Conservation (phyloP, 1,140 invertebrate species). For the Onthophagus taurus region DNA sequence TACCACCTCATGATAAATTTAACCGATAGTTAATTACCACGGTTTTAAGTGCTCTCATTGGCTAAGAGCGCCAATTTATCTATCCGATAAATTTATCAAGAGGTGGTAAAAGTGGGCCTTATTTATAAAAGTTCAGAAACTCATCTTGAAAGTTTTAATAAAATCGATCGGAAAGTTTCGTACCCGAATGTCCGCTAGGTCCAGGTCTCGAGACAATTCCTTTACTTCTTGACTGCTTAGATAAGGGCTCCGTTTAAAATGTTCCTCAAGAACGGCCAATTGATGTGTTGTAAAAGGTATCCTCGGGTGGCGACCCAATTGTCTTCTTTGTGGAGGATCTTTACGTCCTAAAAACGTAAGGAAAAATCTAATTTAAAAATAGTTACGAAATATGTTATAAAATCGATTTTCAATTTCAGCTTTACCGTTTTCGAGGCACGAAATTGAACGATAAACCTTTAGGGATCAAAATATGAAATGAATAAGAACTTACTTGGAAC, state of each 20-base stretch:
- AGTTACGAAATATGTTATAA: neutral
- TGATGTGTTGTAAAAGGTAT: constrained; percentile 45
- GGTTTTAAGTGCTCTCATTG: no score
- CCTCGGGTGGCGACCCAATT: constrained; percentile 44
- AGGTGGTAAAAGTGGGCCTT: no score
- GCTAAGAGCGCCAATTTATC: no score
- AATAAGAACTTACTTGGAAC: constrained; percentile 51
- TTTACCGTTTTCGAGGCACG: neutral
- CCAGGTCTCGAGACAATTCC: constrained; percentile 36
- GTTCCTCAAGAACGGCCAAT: constrained; percentile 42
- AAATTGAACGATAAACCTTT: neutral
- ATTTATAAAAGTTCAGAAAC: no score
- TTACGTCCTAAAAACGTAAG: constrained; percentile 21
- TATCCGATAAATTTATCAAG: no score
- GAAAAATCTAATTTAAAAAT: neutral
- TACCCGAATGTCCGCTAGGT: constrained; percentile 42
- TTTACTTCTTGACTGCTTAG: constrained; percentile 44
- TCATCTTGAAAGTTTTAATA: no score
- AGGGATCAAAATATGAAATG: constrained; percentile 2
- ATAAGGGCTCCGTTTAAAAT: constrained; percentile 43
- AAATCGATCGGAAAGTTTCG: no score
- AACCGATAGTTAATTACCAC: no score
- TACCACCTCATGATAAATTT: no score
- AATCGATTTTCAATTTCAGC: neutral
- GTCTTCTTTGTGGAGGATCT: constrained; percentile 38